Evolutionary conservation across 2,113 vertebrate genomes (phyloP), one percentile per base, ranked within the genome.

Genomic region (Picathartes gymnocephalus): DNA sequence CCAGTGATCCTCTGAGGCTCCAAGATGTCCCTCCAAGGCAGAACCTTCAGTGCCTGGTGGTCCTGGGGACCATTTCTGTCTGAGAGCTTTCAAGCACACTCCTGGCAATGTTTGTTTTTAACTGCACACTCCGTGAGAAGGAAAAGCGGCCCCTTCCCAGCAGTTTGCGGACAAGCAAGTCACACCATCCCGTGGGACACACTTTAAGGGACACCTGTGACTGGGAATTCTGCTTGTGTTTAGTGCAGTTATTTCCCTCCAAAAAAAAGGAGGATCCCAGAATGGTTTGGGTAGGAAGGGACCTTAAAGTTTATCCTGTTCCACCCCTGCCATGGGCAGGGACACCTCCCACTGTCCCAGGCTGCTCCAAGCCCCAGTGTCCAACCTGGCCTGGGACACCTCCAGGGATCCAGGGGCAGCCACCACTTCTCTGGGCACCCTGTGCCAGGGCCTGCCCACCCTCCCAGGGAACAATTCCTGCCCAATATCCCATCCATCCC

Each of bases 251-350:
- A 69, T 31, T 25, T 35, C 22, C 5, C 9, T 62, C 22, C 10
- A 71, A 58, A 86, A 42, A 40, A 50, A 6, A 2, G 7, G 25
- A 48, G 30, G 62, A 62, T 25, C 27, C 18, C 35, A 71, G 40
- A 20, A 7, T 24, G 31, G 11, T 30, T 66, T 40, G 70, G 5
- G 24, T 30, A 4, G 8, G 20, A 48, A 62, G 10, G 24, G 24
- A 25, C 8, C 19, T 54, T 25, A 70, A n/a, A 54, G 4, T 1
- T 2, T 2, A 15, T 17, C 30, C 48, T 1, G 16, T 54, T 0
- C 30, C 24, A 16, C 13, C 30, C 23, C 8, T 78, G 39, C 27
- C 22, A 19, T 33, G 7, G 21, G 6, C 23, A 73, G 30, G 30
- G 42, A 48, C 48, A 54, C 12, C 58, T 73, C 0, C 65, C 37